Evolutionary conservation across 2,888 invertebrate species (phyloP), one percentile per base, ranked within the genome.

Genomic region (Exocentrus adspersus): DNA sequence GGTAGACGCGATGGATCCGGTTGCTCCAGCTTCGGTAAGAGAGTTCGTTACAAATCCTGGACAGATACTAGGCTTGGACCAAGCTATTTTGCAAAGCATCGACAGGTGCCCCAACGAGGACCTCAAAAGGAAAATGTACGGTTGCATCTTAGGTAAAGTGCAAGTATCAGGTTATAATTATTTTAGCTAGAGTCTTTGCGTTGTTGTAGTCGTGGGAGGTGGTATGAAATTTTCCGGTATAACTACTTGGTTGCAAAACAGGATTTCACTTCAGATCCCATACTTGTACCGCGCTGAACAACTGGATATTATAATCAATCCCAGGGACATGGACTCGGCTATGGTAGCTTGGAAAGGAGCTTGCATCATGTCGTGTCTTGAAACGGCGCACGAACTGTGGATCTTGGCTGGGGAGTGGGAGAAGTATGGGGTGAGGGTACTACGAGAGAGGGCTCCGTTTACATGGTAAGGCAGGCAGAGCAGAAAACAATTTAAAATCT

Each of bases 341-440:
- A 91, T 93, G 85, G 93, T 94, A 0, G 88, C 92, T 0, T 97
- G 97, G 97, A 97, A 97, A 81, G 97, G 97, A 0, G 97, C 96
- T 0, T 92, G 95, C 0, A 93, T 97, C 7, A 89, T 97, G 88
- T 94, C 95, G 0, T 95, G 95, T 74, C 82, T 97, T 62, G 97
- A 97, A 79, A 94, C 96, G 0, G 94, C 95, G 0, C 92, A 94
- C 67, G 97, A 97, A 79, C 82, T 97, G 6, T 97, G 97, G 97
- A 95, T 97, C 42, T 88, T 88, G 59, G 88, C 90, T 63, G 84
- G 85, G 24, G 97, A 97, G 81, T 97, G 97, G 96, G 88, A 89
- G 72, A 92, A 91, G 71, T 89, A 87, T 80, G 95, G 96, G 1
- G 88, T 96, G 1, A 89, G 92, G 76, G 87, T 96, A 73, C 84